A percentile compares a stretch with the other conserved stretches of the same genome.
Evolutionary conservation across 2,113 vertebrate genomes (phyloP).

Genomic region (Baryphthengus martii): DNA sequence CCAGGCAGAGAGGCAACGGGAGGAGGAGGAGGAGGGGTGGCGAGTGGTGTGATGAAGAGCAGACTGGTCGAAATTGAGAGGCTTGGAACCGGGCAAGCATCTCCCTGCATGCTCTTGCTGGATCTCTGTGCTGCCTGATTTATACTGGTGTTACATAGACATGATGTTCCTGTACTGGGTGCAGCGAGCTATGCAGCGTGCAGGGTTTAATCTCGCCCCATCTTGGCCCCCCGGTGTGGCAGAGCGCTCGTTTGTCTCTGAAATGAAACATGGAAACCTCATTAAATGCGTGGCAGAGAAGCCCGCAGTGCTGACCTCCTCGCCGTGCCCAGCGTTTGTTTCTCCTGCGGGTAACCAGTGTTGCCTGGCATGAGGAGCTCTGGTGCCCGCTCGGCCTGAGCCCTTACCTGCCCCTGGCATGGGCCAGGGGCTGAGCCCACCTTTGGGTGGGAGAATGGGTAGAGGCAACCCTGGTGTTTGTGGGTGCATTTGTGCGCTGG

Average conservation of each 20-base stretch:
- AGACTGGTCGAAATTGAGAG: not conserved
- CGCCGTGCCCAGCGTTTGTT: not conserved
- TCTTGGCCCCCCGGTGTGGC: constrained; percentile 28
- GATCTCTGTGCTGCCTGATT: not conserved
- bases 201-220: constrained; percentile 1
- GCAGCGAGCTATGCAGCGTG: constrained; percentile 4
- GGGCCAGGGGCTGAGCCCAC: not conserved
- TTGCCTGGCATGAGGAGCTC: not conserved
- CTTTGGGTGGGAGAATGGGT: not conserved
- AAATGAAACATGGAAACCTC: constrained; percentile 69
- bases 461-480: fast-evolving
- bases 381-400: not conserved
- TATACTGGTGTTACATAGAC: not conserved
- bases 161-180: not conserved
- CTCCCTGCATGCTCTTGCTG: not conserved
- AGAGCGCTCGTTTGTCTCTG: constrained; percentile 59
- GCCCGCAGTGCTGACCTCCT: constrained; percentile 16
- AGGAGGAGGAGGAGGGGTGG: not conserved
- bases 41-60: not conserved
- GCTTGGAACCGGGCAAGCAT: not conserved
- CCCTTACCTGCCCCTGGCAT: not conserved
- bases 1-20: not conserved
- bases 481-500: not conserved
- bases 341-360: not conserved
- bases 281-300: constrained; percentile 48